Conservation (phyloP, 2,113 vertebrate genomes). For the Phocoena sinus region DNA sequence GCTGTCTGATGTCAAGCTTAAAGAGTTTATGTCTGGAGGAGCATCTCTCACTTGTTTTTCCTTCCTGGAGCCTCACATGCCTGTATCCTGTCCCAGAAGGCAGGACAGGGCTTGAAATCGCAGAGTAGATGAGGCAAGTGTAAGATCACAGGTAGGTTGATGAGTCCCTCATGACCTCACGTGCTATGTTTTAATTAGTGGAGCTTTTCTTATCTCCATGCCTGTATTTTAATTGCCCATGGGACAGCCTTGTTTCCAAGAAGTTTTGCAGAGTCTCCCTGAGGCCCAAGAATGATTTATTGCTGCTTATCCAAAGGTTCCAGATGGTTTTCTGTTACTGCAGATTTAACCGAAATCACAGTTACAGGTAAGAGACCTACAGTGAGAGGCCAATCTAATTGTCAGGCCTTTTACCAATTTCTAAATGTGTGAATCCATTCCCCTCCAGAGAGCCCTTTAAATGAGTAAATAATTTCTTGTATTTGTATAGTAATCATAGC, state of each 20-base stretch:
- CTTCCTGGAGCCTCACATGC: slow-evolving; percentile 16
- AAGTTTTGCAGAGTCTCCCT: background rate
- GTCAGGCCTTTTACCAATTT: background rate
- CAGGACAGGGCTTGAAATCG: background rate
- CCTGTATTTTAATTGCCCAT: slow-evolving; percentile 75
- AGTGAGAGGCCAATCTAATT: background rate
- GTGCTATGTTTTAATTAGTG: slow-evolving; percentile 78
- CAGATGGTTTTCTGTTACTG: background rate
- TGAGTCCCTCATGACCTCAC: slow-evolving; percentile 70
- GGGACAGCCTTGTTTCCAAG: slow-evolving; percentile 44
- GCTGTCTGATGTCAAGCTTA: background rate
- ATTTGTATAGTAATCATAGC: background rate
- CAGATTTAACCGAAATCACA: slow-evolving; percentile 7
- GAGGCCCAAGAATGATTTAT: background rate
- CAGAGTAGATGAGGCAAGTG: slow-evolving; percentile 65
- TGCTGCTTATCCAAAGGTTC: slow-evolving; percentile 30
- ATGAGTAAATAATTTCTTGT: background rate
- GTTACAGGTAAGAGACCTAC: background rate
- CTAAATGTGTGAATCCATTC: background rate
- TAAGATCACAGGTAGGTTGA: slow-evolving; percentile 71
- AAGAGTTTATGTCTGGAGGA: background rate
- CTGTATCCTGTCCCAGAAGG: slow-evolving; percentile 41
- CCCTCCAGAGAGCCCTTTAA: background rate
- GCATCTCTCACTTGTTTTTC: background rate
- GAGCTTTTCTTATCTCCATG: slow-evolving; percentile 78